phyloP scores from a whole-genome alignment of 2,797 vertebrate genomes.

The Pseudochirops corinnae region DNA sequence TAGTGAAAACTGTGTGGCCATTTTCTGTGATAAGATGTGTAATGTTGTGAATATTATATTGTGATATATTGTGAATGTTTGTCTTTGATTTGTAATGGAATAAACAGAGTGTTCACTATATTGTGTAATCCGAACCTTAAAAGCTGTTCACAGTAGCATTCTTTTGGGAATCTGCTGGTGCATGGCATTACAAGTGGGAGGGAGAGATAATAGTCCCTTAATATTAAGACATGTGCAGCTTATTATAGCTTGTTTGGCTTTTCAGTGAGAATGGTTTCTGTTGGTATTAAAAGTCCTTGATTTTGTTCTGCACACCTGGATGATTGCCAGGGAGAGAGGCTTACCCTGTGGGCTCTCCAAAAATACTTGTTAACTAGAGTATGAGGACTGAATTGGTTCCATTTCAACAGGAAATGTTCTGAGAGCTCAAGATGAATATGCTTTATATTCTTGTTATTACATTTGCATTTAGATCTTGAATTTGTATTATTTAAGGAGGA shows the following conservation, averaged over 20 bases:
- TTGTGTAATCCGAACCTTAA: too few species aligned
- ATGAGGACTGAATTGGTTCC: background rate
- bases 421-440: background rate
- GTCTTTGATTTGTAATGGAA: too few species aligned
- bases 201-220: background rate
- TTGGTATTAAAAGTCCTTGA: background rate
- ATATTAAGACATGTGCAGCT: background rate
- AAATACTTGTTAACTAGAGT: background rate
- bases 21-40: too few species aligned
- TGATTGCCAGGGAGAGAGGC: background rate
- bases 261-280: background rate
- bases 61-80: too few species aligned
- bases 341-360: too few species aligned
- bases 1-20: too few species aligned
- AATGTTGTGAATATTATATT: too few species aligned
- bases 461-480: background rate
- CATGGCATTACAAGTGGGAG: too few species aligned
- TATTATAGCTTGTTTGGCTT: background rate
- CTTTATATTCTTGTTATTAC: constrained; percentile 41
- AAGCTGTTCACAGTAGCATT: too few species aligned
- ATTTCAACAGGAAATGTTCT: constrained; percentile 31
- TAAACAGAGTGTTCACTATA: too few species aligned
- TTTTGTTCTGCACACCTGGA: background rate
- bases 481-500: constrained; percentile 68
- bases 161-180: too few species aligned